Evolutionary conservation across 2,113 vertebrate species (phyloP).

Genomic region (Pampusana beccarii): DNA sequence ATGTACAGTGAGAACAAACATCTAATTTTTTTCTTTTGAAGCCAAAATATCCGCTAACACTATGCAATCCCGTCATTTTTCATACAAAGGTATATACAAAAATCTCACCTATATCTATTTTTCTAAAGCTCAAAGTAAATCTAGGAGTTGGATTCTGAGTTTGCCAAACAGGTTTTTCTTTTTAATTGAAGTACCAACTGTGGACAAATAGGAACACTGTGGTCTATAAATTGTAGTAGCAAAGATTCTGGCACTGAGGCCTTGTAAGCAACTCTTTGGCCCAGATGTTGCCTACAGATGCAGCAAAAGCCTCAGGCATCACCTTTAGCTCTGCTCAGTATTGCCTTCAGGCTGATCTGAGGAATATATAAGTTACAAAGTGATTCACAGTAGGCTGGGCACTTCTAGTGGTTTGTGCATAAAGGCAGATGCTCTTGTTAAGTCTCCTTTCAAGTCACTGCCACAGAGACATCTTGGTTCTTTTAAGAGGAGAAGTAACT

Average conservation of each 20-base stretch:
- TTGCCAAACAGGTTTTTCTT: background rate
- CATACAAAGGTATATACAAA: background rate
- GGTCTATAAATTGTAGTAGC: background rate
- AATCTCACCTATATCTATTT: background rate
- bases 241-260: background rate
- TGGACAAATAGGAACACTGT: background rate
- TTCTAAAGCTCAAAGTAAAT: background rate
- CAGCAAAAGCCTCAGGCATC: background rate
- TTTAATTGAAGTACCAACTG: background rate
- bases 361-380: fast-evolving
- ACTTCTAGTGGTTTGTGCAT: background rate
- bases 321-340: background rate
- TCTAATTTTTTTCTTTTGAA: background rate
- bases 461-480: background rate
- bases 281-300: background rate
- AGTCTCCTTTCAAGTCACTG: background rate
- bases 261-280: fast-evolving
- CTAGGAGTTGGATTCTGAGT: background rate
- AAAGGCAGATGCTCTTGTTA: fast-evolving
- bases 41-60: background rate
- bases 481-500: background rate
- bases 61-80: background rate
- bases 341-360: background rate
- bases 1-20: background rate
- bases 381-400: background rate